phyloP scores from a whole-genome alignment of 2,113 vertebrate species.

The Phoenicopterus ruber region DNA sequence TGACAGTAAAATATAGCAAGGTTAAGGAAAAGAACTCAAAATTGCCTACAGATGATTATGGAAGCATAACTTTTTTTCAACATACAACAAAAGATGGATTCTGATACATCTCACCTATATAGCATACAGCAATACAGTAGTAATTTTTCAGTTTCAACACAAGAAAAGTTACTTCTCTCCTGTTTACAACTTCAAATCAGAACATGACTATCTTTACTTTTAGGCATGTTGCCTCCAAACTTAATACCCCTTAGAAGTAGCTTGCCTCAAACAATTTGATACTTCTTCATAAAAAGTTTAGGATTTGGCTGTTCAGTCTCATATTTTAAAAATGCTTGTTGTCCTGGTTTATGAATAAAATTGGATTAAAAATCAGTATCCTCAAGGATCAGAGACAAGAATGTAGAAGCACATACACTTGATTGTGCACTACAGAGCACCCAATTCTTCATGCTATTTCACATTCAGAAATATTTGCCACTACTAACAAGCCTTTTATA shows the following conservation, averaged over 20 bases:
- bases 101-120: not conserved
- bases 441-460: not conserved
- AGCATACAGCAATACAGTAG: not conserved
- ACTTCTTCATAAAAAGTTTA: not conserved
- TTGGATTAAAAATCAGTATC: not conserved
- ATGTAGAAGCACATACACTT: not conserved
- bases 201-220: not conserved
- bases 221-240: not conserved
- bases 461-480: not conserved
- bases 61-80: not conserved
- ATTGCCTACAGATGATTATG: not conserved
- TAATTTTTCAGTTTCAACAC: not conserved
- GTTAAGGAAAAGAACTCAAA: not conserved
- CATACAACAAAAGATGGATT: not conserved
- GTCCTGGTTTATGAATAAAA: not conserved
- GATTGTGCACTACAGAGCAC: not conserved
- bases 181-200: not conserved
- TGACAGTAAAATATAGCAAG: accelerated
- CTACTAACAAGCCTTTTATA: not conserved
- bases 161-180: not conserved
- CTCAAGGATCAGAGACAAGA: not conserved
- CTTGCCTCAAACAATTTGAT: not conserved
- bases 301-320: not conserved
- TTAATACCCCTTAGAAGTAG: not conserved
- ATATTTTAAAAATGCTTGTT: not conserved